Conservation (phyloP, 2,797 vertebrate species). For the Amblyraja radiata region DNA sequence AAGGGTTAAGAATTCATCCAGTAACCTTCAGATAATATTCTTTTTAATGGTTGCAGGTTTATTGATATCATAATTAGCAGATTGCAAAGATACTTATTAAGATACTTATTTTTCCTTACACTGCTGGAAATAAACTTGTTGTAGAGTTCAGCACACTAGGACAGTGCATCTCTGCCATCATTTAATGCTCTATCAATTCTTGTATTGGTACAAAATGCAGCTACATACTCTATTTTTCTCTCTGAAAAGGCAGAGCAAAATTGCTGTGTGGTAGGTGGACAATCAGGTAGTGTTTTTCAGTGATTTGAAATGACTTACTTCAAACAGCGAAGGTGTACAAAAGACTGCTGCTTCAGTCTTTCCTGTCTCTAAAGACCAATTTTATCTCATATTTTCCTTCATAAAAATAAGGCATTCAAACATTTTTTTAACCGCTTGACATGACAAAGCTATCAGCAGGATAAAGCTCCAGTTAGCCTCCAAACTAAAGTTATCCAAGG, state of each 20-base stretch:
- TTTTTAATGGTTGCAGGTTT: background rate
- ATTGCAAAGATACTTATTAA: background rate
- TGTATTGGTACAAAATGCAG: background rate
- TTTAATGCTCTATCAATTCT: background rate
- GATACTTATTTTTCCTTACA: background rate
- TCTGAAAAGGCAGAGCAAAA: background rate
- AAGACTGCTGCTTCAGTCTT: background rate
- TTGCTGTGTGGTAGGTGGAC: background rate
- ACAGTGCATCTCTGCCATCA: background rate
- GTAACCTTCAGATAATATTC: background rate
- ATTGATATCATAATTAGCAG: background rate
- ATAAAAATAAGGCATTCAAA: background rate
- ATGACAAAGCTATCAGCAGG: background rate
- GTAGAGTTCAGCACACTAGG: background rate
- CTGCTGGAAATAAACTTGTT: background rate
- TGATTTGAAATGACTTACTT: background rate
- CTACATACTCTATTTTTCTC: background rate
- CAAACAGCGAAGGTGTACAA: background rate
- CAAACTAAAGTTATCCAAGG: background rate
- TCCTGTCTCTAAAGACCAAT: background rate
- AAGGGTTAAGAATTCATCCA: background rate
- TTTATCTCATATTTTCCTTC: background rate
- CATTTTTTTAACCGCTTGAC: background rate
- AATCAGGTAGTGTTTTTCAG: no score
- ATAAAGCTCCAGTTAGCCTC: background rate